phyloP scores from a whole-genome alignment of 2,113 vertebrate genomes.

The Notothenia coriiceps region DNA sequence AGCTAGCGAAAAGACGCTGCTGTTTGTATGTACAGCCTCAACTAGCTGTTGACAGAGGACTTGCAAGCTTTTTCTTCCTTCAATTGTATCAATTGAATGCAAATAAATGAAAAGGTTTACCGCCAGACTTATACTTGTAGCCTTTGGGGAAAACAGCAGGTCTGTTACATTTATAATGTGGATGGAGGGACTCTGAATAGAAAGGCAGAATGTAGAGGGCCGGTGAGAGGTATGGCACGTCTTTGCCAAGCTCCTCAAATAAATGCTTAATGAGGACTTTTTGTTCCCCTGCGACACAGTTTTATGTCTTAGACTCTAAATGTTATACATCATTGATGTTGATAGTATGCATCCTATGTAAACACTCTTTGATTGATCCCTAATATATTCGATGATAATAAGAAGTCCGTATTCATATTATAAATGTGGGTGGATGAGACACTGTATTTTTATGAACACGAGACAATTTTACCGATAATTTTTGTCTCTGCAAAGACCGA shows the following conservation, averaged over 20 bases:
- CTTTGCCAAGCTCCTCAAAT: conserved; percentile 30
- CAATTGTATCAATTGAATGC: not conserved
- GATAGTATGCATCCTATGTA: too few species aligned
- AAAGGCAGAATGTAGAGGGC: conserved; percentile 14
- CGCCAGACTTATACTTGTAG: not conserved
- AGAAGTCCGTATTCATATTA: too few species aligned
- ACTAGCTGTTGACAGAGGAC: not conserved
- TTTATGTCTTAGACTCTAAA: conserved; percentile 14
- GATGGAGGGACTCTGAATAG: not conserved
- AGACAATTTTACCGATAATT: too few species aligned
- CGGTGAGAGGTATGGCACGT: conserved; percentile 14
- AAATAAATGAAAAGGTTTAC: too few species aligned
- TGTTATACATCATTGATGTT: not conserved
- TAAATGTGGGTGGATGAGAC: too few species aligned
- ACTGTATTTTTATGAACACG: too few species aligned
- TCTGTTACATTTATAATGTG: not conserved
- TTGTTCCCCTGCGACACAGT: not conserved
- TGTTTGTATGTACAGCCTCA: not conserved
- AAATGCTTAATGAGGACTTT: conserved; percentile 33
- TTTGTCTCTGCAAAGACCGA: too few species aligned
- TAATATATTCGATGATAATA: too few species aligned
- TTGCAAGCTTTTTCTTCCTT: not conserved
- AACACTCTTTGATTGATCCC: too few species aligned
- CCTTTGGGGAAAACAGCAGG: conserved; percentile 13
- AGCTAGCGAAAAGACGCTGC: too few species aligned